Base-by-base conservation (phyloP, 2,888 invertebrate genomes). In the Magallana nippona region DNA sequence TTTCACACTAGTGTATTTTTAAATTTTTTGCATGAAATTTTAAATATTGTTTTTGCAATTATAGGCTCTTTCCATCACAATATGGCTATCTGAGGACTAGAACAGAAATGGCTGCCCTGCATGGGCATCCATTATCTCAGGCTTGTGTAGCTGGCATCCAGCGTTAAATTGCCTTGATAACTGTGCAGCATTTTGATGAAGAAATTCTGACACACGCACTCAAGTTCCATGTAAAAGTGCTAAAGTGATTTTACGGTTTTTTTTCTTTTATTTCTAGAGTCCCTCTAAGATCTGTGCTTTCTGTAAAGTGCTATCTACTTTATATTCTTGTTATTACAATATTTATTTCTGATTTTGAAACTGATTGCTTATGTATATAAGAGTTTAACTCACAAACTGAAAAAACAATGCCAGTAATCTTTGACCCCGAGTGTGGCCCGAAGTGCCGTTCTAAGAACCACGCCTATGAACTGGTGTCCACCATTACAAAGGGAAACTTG, bases 391-490 rank as follows among this genome's bases (percentile, higher is more conserved):
- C 44, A 44, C 44, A 44, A 55, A 17, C 55, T 55, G 55, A 17
- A 5, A 19, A 56, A 56, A 57, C 27, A 80, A 91, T 91, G 90
- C 88, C 91, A 62, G 78, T 90, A 63, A 79, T 82, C 8, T 88
- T 89, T 84, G 87, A 90, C 17, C 89, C 89, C 78, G 91, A 92
- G 80, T 93, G 92, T 90, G 91, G 91, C 55, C 87, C 91, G 32
- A 93, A 91, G 85, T 94, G 94, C 85, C 91, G 91, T 27, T 95
- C 94, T n/a, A 91, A 89, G 58, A 84, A 87, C 83, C 95, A 95
- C 90, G 94, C 93, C 3, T 85, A 88, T 19, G 90, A 93, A 79
- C 85, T 94, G 71, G 91, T 93, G 82, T 89, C 91, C 27, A 92
- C 94, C 3, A 89, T 94, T 27, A 93, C 92, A 13, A 92, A 91